Base-by-base conservation (phyloP, 2,113 vertebrate genomes). In the Ailuropoda melanoleuca region DNA sequence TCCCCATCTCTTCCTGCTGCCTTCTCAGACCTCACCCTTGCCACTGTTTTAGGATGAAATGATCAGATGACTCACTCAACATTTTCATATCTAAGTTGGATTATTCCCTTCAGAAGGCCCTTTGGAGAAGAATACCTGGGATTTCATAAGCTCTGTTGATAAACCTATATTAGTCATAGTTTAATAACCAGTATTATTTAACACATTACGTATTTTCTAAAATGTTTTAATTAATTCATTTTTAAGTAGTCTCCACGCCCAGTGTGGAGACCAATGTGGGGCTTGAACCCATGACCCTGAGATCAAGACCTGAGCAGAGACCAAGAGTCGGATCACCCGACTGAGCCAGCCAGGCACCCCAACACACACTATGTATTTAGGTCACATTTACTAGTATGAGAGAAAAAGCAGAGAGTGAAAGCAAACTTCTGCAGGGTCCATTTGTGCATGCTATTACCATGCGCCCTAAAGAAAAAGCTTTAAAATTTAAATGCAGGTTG, bases 61-160 rank as follows among this genome's bases (percentile, higher is more conserved):
- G n/a, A 39, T 21, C n/a, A 19, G 21, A 4, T 6, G 80, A 21
- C 24, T 29, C 26, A 9, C 11, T n/a, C 50, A 8, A 1, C 37
- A 21, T 23, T 77, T 53, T 62, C 18, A 0, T 6, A 13, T 37
- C 48, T 13, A 34, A 58, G 2, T 50, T 48, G 3, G 2, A 6
- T 10, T 43, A 1, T 34, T 58, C 24, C 37, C 26, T 75, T 39
- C 78, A 18, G 31, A 88, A 21, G 6, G 8, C 13, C 48, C 15
- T 11, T 3, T 62, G 53, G n/a, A 19, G 18, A 55, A 53, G 2
- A 31, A 81, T 4, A 2, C 19, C 9, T 14, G 8, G 50, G 3
- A 1, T 39, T 68, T 18, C 12, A 4, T 17, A 15, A 74, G 18
- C 50, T 50, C 55, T 39, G 1, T 46, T 0, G 0, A 26, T 13